phyloP scores from a whole-genome alignment of 2,888 invertebrate genomes.

The Phytoseiulus persimilis region DNA sequence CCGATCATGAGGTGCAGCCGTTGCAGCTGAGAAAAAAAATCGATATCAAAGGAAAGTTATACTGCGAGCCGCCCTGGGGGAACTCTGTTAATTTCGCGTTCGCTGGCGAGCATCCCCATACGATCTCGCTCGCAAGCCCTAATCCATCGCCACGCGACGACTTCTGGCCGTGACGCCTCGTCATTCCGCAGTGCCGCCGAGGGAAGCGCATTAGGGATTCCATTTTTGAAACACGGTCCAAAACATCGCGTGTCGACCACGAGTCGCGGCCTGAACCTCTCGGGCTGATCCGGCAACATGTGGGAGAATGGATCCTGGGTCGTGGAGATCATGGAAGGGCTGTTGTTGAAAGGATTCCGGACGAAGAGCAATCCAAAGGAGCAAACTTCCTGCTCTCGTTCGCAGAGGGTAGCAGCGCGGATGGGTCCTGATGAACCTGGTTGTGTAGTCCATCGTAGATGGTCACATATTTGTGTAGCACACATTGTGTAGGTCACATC shows the following conservation, averaged over 20 bases:
- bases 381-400: no score
- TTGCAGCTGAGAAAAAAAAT: background rate
- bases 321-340: no score
- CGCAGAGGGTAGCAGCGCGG: no score
- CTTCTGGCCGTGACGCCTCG: background rate
- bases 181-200: background rate
- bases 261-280: background rate
- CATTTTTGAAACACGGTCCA: background rate
- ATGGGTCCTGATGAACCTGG: no score
- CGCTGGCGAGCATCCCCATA: background rate
- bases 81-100: background rate
- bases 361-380: no score
- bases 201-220: background rate
- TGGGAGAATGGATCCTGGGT: background rate
- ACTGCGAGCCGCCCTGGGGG: background rate
- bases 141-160: background rate
- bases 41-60: background rate
- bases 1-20: background rate
- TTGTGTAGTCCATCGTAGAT: no score
- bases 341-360: no score
- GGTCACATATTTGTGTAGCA: no score
- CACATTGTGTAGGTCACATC: no score
- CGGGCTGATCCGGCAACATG: background rate
- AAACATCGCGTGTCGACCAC: background rate
- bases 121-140: background rate